Conservation (phyloP, 2,888 invertebrate species). For the Phyllotreta striolata region DNA sequence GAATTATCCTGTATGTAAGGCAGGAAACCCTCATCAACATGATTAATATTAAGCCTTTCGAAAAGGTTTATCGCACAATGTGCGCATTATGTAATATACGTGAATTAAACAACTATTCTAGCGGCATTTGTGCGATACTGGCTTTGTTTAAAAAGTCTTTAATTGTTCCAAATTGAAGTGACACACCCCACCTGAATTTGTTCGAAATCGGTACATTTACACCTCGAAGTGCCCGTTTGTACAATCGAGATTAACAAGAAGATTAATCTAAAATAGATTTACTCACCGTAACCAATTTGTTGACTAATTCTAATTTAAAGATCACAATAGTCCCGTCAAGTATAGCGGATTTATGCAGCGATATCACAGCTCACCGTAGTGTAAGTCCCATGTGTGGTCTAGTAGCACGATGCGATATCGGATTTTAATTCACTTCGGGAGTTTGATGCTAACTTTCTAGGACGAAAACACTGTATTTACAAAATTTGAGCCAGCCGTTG, state of each 20-base stretch:
- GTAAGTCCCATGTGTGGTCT: conserved; percentile 12
- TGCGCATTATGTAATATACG: background rate
- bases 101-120: background rate
- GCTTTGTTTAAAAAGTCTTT: conserved; percentile 3
- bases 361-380: conserved; percentile 10
- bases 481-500: conserved; percentile 16
- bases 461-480: conserved; percentile 12
- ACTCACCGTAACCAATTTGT: conserved; percentile 27
- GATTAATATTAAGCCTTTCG: conserved; percentile 1
- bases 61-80: background rate
- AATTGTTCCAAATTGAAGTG: conserved; percentile 19
- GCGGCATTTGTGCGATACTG: background rate
- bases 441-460: conserved; percentile 2
- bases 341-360: conserved; percentile 3
- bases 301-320: conserved; percentile 16
- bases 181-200: conserved; percentile 19
- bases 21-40: conserved; percentile 5
- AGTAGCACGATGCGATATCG: background rate
- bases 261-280: background rate
- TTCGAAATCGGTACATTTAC: conserved; percentile 90
- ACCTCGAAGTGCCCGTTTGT: conserved; percentile 87
- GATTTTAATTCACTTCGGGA: conserved; percentile 4
- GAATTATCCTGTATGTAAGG: conserved; percentile 9
- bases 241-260: background rate
- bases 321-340: conserved; percentile 15